These are phyloP conservation scores for Spongia lamella DNA, from an alignment of 37 sponge, comb jelly and placozoan genomes.

Conservation along the genomic window DNA sequence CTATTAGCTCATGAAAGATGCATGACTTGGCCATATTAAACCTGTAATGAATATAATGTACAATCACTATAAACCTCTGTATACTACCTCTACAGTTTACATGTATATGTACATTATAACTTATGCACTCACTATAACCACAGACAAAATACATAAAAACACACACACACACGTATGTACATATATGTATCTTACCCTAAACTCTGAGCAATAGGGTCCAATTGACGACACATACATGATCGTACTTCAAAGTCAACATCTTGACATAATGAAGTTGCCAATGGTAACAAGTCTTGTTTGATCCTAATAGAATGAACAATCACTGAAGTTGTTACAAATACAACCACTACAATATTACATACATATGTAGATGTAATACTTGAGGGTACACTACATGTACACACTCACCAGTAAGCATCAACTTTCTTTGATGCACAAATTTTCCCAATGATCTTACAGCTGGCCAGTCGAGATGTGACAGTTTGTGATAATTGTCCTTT, in stretches of 20 bases:
- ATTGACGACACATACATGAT: constrained; percentile 47
- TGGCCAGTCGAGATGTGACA: constrained; percentile 38
- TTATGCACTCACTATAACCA: not conserved
- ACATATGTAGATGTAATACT: not conserved
- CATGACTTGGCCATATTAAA: constrained; percentile 17
- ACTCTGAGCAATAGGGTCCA: constrained; percentile 20
- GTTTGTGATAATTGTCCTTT: constrained; percentile 71
- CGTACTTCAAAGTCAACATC: constrained; percentile 68
- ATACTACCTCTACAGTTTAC: not conserved
- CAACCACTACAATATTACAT: not conserved
- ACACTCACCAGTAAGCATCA: constrained; percentile 67
- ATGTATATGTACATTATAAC: not conserved
- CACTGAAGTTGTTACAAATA: not conserved
- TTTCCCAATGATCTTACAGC: constrained; percentile 47
- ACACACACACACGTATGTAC: no score
- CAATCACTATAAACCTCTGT: constrained; percentile 2
- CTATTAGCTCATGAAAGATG: constrained; percentile 49
- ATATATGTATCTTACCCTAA: constrained; percentile 60
- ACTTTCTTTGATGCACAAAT: constrained; percentile 35
- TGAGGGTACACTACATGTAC: constrained; percentile 1
- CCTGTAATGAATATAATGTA: constrained; percentile 4
- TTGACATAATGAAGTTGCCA: constrained; percentile 52
- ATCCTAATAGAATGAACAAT: constrained; percentile 34
- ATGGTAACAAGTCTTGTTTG: constrained; percentile 60
- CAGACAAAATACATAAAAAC: not conserved